Conservation (phyloP, 2,888 invertebrate species). For the Calliopum simillimum region DNA sequence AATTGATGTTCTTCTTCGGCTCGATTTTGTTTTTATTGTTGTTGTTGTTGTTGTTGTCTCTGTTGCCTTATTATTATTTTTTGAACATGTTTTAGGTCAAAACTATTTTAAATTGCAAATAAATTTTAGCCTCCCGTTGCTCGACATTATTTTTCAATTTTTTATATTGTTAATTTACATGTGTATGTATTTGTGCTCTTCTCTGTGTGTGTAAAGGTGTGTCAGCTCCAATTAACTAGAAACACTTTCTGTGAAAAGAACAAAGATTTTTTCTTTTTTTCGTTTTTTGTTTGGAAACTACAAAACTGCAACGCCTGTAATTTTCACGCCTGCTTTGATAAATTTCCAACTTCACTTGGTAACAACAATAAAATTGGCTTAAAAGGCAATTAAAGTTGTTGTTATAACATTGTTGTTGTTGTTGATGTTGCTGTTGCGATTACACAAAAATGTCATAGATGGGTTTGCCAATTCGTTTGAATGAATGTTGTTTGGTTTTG, state of each 20-base stretch:
- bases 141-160: background rate
- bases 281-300: constrained; percentile 5
- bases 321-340: constrained; percentile 13
- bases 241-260: constrained; percentile 6
- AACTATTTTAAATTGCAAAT: constrained; percentile 23
- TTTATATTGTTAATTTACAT: background rate
- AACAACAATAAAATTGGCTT: background rate
- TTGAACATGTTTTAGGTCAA: constrained; percentile 26
- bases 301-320: constrained; percentile 19
- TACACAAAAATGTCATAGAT: background rate
- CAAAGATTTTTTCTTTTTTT: no score
- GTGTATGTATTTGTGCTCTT: background rate
- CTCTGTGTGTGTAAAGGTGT: background rate
- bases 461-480: no score
- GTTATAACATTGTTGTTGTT: background rate
- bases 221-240: background rate
- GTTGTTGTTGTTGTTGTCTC: background rate
- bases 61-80: background rate
- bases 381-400: background rate
- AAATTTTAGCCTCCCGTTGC: background rate
- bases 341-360: background rate
- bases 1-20: background rate
- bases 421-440: constrained; percentile 11
- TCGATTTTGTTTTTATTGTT: background rate
- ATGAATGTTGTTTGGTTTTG: no score